phyloP scores from a whole-genome alignment of 1,140 invertebrate species.

The Scaptomyza graminum region DNA sequence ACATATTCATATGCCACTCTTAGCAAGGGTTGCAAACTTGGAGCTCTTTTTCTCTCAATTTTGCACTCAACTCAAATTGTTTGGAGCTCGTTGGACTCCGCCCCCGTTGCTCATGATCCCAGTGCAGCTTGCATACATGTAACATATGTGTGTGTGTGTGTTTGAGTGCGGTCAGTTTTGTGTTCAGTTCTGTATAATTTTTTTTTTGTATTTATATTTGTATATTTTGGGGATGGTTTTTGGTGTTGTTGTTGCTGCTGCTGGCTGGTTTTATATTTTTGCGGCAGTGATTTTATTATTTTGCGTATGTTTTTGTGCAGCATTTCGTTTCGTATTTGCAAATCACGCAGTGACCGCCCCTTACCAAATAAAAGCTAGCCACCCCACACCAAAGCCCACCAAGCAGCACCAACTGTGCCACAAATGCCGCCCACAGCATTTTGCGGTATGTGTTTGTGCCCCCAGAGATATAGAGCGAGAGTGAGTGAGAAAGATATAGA shows the following conservation, averaged over 20 bases:
- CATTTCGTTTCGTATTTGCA: slow-evolving; percentile 48
- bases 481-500: no score
- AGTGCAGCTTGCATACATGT: slow-evolving; percentile 29
- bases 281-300: slow-evolving; percentile 67
- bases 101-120: slow-evolving; percentile 31
- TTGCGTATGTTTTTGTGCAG: slow-evolving; percentile 61
- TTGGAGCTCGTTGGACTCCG: slow-evolving; percentile 41
- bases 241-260: slow-evolving; percentile 16
- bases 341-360: slow-evolving; percentile 41
- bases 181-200: slow-evolving; percentile 27
- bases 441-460: slow-evolving; percentile 54
- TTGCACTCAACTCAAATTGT: slow-evolving; percentile 33
- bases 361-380: no score
- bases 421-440: slow-evolving; percentile 60
- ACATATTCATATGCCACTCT: slow-evolving; percentile 19
- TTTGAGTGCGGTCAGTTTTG: slow-evolving; percentile 47
- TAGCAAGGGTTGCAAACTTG: slow-evolving; percentile 47
- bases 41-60: slow-evolving; percentile 26
- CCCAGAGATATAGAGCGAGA: slow-evolving; percentile 15
- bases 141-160: background rate
- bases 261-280: slow-evolving; percentile 55
- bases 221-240: slow-evolving; percentile 19
- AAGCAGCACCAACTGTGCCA: slow-evolving; percentile 9
- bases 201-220: slow-evolving; percentile 5
- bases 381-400: no score